Base-by-base conservation (phyloP, 1,140 invertebrate genomes). In the Drosophila eugracilis region DNA sequence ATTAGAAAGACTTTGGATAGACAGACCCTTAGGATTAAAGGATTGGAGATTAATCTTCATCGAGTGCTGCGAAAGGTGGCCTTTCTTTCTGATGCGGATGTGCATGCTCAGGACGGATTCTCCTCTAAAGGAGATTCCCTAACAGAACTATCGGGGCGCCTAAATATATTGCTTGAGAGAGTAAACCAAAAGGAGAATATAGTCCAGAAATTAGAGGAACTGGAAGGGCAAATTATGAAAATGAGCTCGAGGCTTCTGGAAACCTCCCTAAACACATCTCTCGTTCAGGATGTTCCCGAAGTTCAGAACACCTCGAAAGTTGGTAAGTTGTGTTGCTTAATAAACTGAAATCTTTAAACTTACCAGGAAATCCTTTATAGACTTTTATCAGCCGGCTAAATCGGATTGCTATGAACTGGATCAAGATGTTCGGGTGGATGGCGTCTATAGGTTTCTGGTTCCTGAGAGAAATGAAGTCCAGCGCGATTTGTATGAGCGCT, bases 401-500 rank as follows among this genome's bases (percentile, higher is more conserved):
- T 60, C 80, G 0, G 80, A 69, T 57, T 86, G 86, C 15, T 69
- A 17, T 17, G 86, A 90, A 12, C 41, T 90, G 36, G 75, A 65
- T n/a, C 42, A 75, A 15, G 32, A 21, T 6, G 21, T 41, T 9
- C 52, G 67, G 37, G 14, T 60, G 1, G 78, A 90, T 75, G 90
- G 90, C 15, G 49, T 91, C 14, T 91, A 91, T 44, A 75, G 69
- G 50, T 91, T 91, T 53, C 30, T 77, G 5, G 66, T 52, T 7
- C 70, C 85, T 0, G 78, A 88, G 22, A 9, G 62, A 0, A 91
- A 91, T 49, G 81, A 90, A 44, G 17, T 65, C 0, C 34, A 71
- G 6, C 78, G 90, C 4, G 75, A 91, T 62, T 90, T 88, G 9
- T 59, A 91, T 52, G 75, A 91, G 58, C 81, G 90, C 6, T 70